Conservation (phyloP, 2,797 vertebrate genomes). For the Furcifer pardalis region DNA sequence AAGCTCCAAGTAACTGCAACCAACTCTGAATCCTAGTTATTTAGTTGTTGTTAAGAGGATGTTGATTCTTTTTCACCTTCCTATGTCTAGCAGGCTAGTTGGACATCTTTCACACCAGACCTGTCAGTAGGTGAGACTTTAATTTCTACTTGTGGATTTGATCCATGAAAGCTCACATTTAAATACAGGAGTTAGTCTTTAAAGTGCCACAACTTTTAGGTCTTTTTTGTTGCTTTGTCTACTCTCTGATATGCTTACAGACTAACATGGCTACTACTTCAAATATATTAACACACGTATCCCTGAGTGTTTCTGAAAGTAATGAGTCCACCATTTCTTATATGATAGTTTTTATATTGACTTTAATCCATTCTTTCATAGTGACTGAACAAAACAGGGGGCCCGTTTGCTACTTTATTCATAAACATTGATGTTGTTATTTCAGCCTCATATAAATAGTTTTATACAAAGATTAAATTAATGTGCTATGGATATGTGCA, state of each 20-base stretch:
- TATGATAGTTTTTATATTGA: neutral
- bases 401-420: neutral
- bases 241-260: too few relatives aligned
- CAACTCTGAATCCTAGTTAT: neutral
- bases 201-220: too few relatives aligned
- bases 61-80: conserved; percentile 13
- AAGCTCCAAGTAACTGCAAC: conserved; percentile 47
- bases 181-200: too few relatives aligned
- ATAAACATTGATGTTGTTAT: neutral
- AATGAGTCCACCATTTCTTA: neutral
- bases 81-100: conserved; percentile 26
- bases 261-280: too few relatives aligned
- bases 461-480: too few relatives aligned
- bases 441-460: too few relatives aligned
- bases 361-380: neutral
- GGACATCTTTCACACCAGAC: neutral
- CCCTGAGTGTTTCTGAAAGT: too few relatives aligned
- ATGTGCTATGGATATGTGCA: too few relatives aligned
- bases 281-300: too few relatives aligned
- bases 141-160: conserved; percentile 20
- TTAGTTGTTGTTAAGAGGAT: conserved; percentile 6
- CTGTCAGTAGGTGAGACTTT: conserved; percentile 22
- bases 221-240: too few relatives aligned
- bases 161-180: too few relatives aligned
- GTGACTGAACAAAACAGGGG: neutral